Base-by-base conservation (phyloP, 2,797 vertebrate genomes). In the Enteromius mattozi region DNA sequence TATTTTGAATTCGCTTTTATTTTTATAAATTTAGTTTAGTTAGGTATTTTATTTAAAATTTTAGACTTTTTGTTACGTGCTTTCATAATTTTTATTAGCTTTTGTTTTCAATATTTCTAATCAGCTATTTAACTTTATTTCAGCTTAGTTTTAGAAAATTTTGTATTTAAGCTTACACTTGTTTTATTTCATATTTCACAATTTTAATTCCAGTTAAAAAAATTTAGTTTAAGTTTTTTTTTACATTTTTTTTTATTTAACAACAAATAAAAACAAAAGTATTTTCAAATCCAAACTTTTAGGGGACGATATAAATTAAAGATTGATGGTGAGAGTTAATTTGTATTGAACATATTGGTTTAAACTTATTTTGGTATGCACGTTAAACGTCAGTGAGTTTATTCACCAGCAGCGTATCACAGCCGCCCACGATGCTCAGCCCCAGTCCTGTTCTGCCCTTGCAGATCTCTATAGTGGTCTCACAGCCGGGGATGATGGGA, bases 401-500 rank as follows among this genome's bases (percentile, higher is more conserved):
- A 90, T 94, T 85, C 93, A 99, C 98, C 97, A 99, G 93, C 86
- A 99, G 93, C 3, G 98, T 99, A 90, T 99, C 98, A 1, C 96
- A 96, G 83, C 98, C 98, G 74, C 98, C 98, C 80, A 99, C 98
- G 33, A 99, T 99, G 93, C 98, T 99, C 45, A 99, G 95, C 63
- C 98, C 98, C 81, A 99, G 96, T 30, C 98, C 98, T 0, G 98
- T 99, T 35, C 94, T 93, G 9, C 98, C 98, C 91, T 99, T 99
- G 79, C 95, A 97, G 92, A 99, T 99, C 89, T 99, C 97, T 40
- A 99, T 99, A 78, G 97, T 98, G 89, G 98, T 99, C 95, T 99
- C 98, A 33, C 97, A 99, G 86, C 98, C 98, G 14, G 98, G 98
- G 88, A 99, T 98, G 89, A 99, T 98, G 87, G 97, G 97, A 89